phyloP scores from a whole-genome alignment of 2,797 vertebrate species.

The Lacerta bilineata region DNA sequence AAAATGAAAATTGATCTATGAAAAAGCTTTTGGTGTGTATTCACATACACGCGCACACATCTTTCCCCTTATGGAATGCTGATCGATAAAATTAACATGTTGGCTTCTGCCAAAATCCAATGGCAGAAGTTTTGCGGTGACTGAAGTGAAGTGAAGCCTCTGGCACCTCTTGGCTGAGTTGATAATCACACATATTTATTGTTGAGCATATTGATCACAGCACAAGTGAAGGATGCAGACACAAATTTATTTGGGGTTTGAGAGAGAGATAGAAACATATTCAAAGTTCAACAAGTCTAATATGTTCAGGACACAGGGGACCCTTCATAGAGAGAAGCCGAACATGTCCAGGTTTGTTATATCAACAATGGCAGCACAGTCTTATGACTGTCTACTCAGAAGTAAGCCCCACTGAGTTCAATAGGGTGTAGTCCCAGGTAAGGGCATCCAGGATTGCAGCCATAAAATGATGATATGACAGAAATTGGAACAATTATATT shows the following conservation, averaged over 20 bases:
- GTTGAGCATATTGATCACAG: not conserved
- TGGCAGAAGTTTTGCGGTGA: not conserved
- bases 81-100: conserved; percentile 10
- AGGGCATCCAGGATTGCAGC: not conserved
- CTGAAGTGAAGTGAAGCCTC: not conserved
- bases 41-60: not conserved
- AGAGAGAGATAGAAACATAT: not conserved
- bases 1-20: conserved; percentile 37
- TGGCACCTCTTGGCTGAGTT: not conserved
- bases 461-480: not conserved
- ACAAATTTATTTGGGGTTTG: not conserved
- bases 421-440: not conserved
- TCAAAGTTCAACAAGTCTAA: not conserved
- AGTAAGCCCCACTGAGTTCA: not conserved
- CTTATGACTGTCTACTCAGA: not conserved
- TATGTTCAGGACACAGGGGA: not conserved
- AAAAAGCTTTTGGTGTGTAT: conserved; percentile 36
- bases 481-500: no score
- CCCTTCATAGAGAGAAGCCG: not conserved
- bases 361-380: not conserved
- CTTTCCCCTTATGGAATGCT: not conserved
- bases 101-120: not conserved
- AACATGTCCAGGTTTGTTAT: not conserved
- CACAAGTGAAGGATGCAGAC: not conserved
- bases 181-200: not conserved